Evolutionary conservation across 2,888 invertebrate genomes (phyloP), one percentile per base, ranked within the genome.

Genomic region (Pegoplata infirma): DNA sequence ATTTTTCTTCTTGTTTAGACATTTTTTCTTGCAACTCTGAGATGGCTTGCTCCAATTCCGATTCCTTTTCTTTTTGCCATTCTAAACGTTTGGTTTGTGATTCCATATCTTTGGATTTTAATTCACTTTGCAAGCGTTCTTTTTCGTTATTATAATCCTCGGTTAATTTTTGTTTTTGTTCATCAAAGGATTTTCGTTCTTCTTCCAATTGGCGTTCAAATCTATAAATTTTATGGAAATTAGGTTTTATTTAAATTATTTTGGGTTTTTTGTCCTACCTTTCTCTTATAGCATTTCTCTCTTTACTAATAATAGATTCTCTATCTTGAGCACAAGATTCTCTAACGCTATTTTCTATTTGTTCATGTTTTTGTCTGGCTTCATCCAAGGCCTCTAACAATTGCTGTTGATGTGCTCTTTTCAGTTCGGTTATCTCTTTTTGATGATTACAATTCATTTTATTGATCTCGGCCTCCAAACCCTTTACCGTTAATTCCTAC

Each of bases 401-500:
- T 84, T 94, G 93, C 84, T 92, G 91, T 82, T 94, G 93, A 82
- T 93, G 92, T 0, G 91, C 84, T 53, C 88, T 84, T 74, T 89
- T 90, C 2, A 90, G 71, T 49, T 89, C 93, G 0, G 92, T 91
- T 63, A 94, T 86, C 84, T 93, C 93, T 67, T 92, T 92, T 84
- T 93, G 92, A 85, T 95, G 94, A 1, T 93, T 91, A 17, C 93
- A 92, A 32, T 94, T 93, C 93, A 96, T 95, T 83, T 93, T 93
- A 21, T 94, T 92, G 3, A 97, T 91, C 87, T 97, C 96, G 0
- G 95, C 93, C 88, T 96, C 96, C n/a, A 97, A 88, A 0, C 96
- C 96, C 90, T 95, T 96, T 0, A 96, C 94, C 4, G 96, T 96
- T 84, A 96, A 90, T 86, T 96, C 96, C 95, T 93, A 25, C 5